phyloP scores from a whole-genome alignment of 2,113 vertebrate genomes.

The Thinocorus orbignyianus region DNA sequence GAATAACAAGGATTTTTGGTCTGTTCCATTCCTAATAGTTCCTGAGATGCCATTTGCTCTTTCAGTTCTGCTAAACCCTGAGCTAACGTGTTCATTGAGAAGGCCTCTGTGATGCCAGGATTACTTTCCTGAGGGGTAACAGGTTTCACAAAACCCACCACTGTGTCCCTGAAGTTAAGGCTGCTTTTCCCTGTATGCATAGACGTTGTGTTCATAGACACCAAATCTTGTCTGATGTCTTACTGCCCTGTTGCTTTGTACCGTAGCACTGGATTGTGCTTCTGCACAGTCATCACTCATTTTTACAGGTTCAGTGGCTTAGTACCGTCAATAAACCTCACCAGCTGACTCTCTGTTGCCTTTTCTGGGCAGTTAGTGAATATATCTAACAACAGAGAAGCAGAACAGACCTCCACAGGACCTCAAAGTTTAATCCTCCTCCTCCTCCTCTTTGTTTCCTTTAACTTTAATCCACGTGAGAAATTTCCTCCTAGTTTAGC shows the following conservation, averaged over 20 bases:
- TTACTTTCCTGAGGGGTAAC: not conserved
- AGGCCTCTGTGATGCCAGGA: not conserved
- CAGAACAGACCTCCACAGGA: not conserved
- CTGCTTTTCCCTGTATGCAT: not conserved
- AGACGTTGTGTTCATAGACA: not conserved
- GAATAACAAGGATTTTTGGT: not conserved
- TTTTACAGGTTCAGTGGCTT: not conserved
- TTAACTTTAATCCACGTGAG: not conserved
- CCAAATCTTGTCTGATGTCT: not conserved
- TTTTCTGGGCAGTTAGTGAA: not conserved
- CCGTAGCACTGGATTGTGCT: not conserved
- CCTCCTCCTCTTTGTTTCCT: not conserved
- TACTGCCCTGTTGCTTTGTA: not conserved
- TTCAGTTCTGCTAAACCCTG: not conserved
- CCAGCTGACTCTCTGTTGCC: not conserved
- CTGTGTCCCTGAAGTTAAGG: not conserved
- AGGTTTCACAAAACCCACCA: not conserved
- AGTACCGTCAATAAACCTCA: not conserved
- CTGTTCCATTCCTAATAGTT: not conserved
- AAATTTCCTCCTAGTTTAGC: not conserved
- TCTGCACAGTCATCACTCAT: not conserved
- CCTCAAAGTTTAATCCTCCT: not conserved
- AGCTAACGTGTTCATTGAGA: not conserved
- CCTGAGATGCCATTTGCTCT: not conserved
- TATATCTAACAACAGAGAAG: not conserved